phyloP scores from a whole-genome alignment of 2,888 invertebrate species.

The Leucophora obtusa region DNA sequence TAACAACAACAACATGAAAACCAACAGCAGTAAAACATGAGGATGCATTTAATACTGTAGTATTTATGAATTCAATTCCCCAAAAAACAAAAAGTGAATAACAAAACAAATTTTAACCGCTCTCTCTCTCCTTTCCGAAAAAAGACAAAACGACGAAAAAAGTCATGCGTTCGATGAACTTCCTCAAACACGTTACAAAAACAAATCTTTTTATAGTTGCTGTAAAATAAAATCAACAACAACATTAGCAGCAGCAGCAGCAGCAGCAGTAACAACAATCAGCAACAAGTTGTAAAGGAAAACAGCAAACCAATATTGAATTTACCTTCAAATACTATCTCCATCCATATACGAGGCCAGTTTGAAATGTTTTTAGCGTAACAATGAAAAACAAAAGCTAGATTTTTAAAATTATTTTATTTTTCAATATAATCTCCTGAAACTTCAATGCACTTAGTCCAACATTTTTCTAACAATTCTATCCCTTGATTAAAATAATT shows the following conservation, averaged over 20 bases:
- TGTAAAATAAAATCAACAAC: not conserved
- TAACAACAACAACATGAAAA: conserved; percentile 1
- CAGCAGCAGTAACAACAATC: conserved; percentile 34
- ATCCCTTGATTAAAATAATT: too few relatives aligned
- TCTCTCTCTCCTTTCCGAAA: conserved; percentile 5
- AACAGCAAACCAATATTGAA: conserved; percentile 44
- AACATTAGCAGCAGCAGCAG: conserved; percentile 17
- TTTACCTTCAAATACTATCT: conserved; percentile 44
- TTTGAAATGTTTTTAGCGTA: too few relatives aligned
- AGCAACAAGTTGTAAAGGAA: conserved; percentile 52
- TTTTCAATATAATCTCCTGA: too few relatives aligned
- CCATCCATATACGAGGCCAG: too few relatives aligned
- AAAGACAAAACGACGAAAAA: conserved; percentile 24
- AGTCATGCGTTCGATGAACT: conserved; percentile 62
- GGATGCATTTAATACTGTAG: not conserved
- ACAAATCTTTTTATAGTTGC: conserved; percentile 35
- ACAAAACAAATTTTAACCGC: not conserved
- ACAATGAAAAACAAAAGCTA: too few relatives aligned
- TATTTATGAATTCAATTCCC: conserved; percentile 1
- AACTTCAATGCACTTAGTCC: too few relatives aligned
- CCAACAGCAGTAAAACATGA: conserved; percentile 27
- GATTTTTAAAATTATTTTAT: too few relatives aligned
- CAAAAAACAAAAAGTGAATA: not conserved
- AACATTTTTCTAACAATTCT: too few relatives aligned
- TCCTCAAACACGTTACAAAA: conserved; percentile 53